phyloP scores from a whole-genome alignment of 2,797 vertebrate species.

The Sebastes iracundus region DNA sequence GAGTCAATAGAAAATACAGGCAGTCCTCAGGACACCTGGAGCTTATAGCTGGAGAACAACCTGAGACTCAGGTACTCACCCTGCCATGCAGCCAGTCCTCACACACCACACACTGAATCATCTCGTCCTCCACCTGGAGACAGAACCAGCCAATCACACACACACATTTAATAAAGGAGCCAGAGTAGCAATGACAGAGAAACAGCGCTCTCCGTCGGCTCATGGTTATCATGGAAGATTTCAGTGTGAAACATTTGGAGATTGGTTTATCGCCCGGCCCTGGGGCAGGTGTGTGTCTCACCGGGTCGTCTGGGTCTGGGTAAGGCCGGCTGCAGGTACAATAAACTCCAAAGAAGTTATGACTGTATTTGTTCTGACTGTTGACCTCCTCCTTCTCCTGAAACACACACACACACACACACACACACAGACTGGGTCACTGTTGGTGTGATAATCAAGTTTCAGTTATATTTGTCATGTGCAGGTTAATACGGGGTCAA shows the following conservation, averaged over 20 bases:
- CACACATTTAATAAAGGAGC: not conserved
- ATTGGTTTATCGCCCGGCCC: not conserved
- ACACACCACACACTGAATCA: constrained; percentile 97
- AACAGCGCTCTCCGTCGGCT: too few species aligned
- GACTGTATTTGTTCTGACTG: constrained; percentile 92
- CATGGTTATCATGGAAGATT: not conserved
- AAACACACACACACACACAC: constrained; percentile 3
- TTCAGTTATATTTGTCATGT: too few species aligned
- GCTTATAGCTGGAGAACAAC: too few species aligned
- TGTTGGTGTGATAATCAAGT: too few species aligned
- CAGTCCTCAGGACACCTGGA: too few species aligned
- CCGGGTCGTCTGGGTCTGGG: constrained; percentile 97
- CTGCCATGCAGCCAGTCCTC: constrained; percentile 98
- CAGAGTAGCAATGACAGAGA: too few species aligned
- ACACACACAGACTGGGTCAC: not conserved
- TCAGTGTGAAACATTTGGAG: not conserved
- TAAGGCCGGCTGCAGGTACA: constrained; percentile 94
- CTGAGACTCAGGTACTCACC: constrained; percentile 80
- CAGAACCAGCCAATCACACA: not conserved
- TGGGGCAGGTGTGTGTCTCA: constrained; percentile 51
- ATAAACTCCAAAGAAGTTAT: constrained; percentile 96
- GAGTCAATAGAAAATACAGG: not conserved
- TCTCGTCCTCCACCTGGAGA: constrained; percentile 92
- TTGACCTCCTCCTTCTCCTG: constrained; percentile 93
- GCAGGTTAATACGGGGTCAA: too few species aligned